Evolutionary conservation across 2,113 vertebrate genomes (phyloP).

Genomic region (Chrysochloris asiatica): DNA sequence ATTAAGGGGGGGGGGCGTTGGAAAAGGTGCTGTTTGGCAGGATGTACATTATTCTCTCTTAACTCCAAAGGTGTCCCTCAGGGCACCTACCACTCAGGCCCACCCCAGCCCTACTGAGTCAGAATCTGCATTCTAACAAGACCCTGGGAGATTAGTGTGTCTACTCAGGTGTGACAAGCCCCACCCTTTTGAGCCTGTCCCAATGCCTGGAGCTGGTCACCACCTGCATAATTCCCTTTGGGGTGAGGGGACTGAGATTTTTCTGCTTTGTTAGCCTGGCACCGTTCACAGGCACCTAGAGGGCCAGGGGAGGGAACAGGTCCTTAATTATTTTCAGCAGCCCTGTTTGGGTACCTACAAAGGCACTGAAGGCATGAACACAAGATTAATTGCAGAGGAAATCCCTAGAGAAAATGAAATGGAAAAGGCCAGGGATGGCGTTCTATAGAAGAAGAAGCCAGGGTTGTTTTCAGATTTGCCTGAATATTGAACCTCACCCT

Average conservation of each 20-base stretch:
- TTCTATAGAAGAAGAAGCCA: no score
- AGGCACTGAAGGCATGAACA: constrained; percentile 31
- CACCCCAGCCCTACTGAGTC: background rate
- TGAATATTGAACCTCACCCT: no score
- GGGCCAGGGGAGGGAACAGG: background rate
- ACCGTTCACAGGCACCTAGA: background rate
- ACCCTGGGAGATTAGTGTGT: background rate
- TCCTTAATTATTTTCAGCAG: constrained; percentile 39
- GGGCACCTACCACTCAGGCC: background rate
- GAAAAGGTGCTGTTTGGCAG: background rate
- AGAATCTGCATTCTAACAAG: background rate
- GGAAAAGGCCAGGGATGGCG: background rate
- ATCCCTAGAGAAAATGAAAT: background rate
- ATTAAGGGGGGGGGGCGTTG: background rate
- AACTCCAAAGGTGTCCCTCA: background rate
- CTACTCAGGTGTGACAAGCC: background rate
- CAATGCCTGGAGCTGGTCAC: background rate
- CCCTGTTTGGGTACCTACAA: background rate
- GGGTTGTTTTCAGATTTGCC: no score
- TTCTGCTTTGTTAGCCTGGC: background rate
- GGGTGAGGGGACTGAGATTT: background rate
- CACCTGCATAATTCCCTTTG: background rate
- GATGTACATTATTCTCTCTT: background rate
- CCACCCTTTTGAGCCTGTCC: background rate
- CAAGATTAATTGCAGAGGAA: constrained; percentile 18